Base-by-base conservation (phyloP, 35 echinoderm and acorn worm species). In the Acanthaster planci region DNA sequence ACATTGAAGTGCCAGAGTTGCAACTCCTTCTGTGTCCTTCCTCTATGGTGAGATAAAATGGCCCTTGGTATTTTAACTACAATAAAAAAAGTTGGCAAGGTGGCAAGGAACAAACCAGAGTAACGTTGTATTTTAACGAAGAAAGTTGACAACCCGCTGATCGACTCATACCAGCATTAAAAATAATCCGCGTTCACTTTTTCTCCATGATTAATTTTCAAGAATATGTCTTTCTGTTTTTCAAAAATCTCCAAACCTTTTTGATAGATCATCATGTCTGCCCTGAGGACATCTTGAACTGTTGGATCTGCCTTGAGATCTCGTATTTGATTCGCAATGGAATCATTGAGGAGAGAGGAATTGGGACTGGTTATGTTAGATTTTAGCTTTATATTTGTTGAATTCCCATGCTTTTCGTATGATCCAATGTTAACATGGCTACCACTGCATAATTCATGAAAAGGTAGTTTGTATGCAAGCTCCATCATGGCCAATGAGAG, bases 211-310 rank as follows among this genome's bases (percentile, higher is more conserved):
- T 47, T 47, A 4, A 47, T 47, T 47, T 47, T 47, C 42, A 47
- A 6, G 12, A 47, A 81, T 31, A 56, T 78, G 31, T 39, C 38
- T 87, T 79, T 88, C 80, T 88, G 76, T 67, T 60, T 64, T 10
- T 80, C 17, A 81, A 90, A 90, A 31, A 90, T 90, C 51, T 85
- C 81, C 19, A 59, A 59, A 27, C 67, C 88, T 59, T 84, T 90
- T 64, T 60, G 34, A 76, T 84, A 90, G 14, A 90, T 64, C 64
- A 77, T 84, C 2, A 90, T 18, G 50, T 90, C 88, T 1, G 81
- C 64, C 39, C 12, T 26, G 2, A 90, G 60, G 38, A 38, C 47
- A 56, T 84, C 58, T 12, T 29, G 55, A 39, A 85, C 82, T 40
- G 51, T 18, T 39, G 60, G 26, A 39, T 85, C 82, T 51, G 9